Evolutionary conservation across 2,113 vertebrate genomes (phyloP), one percentile per base, ranked within the genome.

Genomic region (Pluvialis apricaria): DNA sequence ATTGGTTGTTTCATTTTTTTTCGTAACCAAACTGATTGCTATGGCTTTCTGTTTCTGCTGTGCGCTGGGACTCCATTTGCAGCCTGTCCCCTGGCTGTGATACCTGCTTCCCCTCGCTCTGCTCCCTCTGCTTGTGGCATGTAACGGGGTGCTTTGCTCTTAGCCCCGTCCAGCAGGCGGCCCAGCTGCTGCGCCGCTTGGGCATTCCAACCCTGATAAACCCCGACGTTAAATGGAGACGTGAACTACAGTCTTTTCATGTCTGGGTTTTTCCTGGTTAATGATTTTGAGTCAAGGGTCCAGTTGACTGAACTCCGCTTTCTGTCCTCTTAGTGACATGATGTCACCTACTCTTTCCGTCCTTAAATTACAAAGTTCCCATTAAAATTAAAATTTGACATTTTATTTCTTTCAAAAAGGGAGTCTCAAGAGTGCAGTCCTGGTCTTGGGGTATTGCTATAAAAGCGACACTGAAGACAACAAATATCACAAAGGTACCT

Each of bases 371-470:
- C 15, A 64, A 90, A 87, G 26, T 80, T 77, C 24, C 44, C 44
- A 25, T 86, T 94, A 81, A 95, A 94, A 96, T 73, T 65, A 88
- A 90, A 83, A 81, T 42, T n/a, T 92, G 5, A 52, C 2, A 25
- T 64, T 75, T 96, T 90, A 55, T 96, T 92, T 94, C 96, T 96
- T 96, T 99, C 96, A 91, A 96, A 98, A 98, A 91, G 98, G 98
- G 77, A 98, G 92, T 93, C 98, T 98, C 96, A 99, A 98, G 97
- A 99, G 98, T 15, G 98, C 97, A 15, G 97, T 99, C 82, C 96
- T 99, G 95, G 97, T 99, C 94, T 96, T 99, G 98, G 99, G 99
- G 12, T 98, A 99, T 77, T 97, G 95, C 77, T 94, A 87, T 69
- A 98, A 97, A 94, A 88, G 77, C 77, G 88, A 97, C 62, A 83